phyloP scores from a whole-genome alignment of 2,797 vertebrate genomes.

The Philypnodon macrostomus region DNA sequence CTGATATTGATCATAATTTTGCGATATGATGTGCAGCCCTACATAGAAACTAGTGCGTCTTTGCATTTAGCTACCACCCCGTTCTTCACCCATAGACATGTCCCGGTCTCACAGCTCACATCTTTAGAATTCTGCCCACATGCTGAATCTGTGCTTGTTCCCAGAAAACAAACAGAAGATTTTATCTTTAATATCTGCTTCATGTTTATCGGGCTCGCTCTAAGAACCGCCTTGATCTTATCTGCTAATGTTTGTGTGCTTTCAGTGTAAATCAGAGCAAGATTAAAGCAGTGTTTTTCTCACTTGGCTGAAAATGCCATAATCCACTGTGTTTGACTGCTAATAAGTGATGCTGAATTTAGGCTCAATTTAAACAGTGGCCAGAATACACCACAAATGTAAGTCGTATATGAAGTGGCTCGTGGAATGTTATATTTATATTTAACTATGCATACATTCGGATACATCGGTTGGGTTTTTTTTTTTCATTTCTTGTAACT shows the following conservation, averaged over 20 bases:
- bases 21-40: too few relatives aligned
- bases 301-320: conserved; percentile 27
- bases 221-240: conserved; percentile 32
- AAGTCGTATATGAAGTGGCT: too few relatives aligned
- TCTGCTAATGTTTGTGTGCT: conserved; percentile 9
- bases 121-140: conserved; percentile 16
- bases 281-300: conserved; percentile 47
- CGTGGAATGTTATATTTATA: too few relatives aligned
- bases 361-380: conserved; percentile 9
- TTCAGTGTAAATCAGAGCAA: conserved; percentile 34
- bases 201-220: conserved; percentile 24
- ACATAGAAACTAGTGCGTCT: too few relatives aligned
- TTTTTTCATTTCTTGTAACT: too few relatives aligned
- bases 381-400: conserved; percentile 4
- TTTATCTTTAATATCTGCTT: conserved; percentile 20
- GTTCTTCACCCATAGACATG: background rate
- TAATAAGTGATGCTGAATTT: conserved; percentile 26
- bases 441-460: too few relatives aligned
- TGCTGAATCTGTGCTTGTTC: conserved; percentile 11
- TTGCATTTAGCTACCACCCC: too few relatives aligned
- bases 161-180: conserved; percentile 6
- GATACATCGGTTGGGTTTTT: too few relatives aligned
- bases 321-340: conserved; percentile 35
- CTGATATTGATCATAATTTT: too few relatives aligned
- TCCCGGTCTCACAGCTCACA: conserved; percentile 13